phyloP scores from a whole-genome alignment of 1,140 invertebrate genomes.

The Magallana gigas region DNA sequence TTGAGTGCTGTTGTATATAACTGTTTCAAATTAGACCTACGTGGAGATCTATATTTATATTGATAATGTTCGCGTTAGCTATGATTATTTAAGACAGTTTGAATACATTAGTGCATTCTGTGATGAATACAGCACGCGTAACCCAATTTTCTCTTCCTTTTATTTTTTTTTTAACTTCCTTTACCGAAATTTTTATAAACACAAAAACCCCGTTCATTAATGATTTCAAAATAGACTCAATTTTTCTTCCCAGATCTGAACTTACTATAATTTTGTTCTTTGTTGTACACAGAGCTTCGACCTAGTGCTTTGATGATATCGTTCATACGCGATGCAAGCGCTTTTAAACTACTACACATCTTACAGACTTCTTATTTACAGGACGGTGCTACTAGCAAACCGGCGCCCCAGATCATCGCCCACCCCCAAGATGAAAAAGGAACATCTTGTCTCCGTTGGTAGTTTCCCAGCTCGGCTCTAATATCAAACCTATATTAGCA shows the following conservation, averaged over 20 bases:
- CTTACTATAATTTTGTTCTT: not conserved
- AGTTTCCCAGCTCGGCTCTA: too few relatives aligned
- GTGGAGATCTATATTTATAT: constrained; percentile 25
- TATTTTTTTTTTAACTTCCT: not conserved
- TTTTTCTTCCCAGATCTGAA: not conserved
- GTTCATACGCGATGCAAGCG: not conserved
- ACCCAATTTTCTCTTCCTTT: not conserved
- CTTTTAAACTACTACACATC: not conserved
- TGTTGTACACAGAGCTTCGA: not conserved
- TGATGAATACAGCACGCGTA: constrained; percentile 15
- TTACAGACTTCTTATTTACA: not conserved
- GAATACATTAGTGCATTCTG: constrained; percentile 6
- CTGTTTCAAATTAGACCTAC: not conserved
- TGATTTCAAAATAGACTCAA: not conserved
- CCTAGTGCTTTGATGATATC: not conserved
- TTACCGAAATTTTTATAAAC: not conserved
- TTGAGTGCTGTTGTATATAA: not conserved
- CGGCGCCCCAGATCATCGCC: not conserved
- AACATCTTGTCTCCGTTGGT: too few relatives aligned
- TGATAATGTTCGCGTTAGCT: not conserved
- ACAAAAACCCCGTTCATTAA: not conserved
- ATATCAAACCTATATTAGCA: too few relatives aligned
- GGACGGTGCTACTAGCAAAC: not conserved
- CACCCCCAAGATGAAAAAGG: not conserved
- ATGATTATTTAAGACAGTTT: constrained; percentile 14